Percentiles rank a stretch among this genome's conserved stretches.
Conservation (phyloP, 2,888 invertebrate species). For the Chymomyza caudatula region DNA sequence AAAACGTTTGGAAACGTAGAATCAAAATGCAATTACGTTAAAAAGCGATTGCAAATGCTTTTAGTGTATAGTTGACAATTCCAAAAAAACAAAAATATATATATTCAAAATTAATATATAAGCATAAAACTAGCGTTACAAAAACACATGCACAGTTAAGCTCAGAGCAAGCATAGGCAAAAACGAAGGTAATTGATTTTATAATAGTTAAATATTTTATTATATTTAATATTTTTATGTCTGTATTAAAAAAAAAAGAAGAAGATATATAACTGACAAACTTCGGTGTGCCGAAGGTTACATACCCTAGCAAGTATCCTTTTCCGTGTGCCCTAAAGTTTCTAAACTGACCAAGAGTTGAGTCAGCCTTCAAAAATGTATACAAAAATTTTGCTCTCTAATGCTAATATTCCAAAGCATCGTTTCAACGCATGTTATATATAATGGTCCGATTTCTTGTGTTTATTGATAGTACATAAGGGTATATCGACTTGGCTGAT, state of each 20-base stretch:
- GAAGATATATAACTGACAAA: slow-evolving; percentile 7
- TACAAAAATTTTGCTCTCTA: too few relatives aligned
- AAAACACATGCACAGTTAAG: slow-evolving; percentile 33
- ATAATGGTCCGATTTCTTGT: too few relatives aligned
- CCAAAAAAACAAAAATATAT: neutral
- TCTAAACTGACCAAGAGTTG: too few relatives aligned
- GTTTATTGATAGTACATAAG: neutral
- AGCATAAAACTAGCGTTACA: neutral
- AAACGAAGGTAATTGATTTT: neutral
- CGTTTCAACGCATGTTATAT: too few relatives aligned
- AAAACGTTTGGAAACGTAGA: neutral
- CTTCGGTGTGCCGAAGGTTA: neutral
- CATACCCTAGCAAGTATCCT: neutral
- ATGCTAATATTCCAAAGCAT: too few relatives aligned
- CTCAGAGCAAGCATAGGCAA: slow-evolving; percentile 23
- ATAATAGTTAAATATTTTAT: slow-evolving; percentile 35
- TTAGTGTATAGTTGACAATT: neutral
- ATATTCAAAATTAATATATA: neutral
- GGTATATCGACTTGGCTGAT: too few relatives aligned
- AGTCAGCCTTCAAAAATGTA: too few relatives aligned
- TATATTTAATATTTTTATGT: slow-evolving; percentile 31
- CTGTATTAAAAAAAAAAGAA: slow-evolving; percentile 27
- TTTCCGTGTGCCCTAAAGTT: too few relatives aligned
- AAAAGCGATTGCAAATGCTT: neutral
- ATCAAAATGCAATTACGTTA: slow-evolving; percentile 12